Base-by-base conservation (phyloP, 2,797 vertebrate genomes). In the Clamator glandarius region DNA sequence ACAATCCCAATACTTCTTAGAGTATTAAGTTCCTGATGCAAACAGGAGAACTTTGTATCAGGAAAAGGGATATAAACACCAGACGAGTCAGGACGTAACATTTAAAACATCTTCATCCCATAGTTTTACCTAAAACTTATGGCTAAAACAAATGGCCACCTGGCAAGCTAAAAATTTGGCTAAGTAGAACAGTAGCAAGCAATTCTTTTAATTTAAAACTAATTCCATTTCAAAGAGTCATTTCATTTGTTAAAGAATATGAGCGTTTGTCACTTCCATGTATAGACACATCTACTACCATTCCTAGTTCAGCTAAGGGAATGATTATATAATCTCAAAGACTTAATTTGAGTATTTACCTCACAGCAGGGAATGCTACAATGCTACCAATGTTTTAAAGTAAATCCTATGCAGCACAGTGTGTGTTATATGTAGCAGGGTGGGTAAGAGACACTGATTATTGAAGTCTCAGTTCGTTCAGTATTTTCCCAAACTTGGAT, bases 21-120 rank as follows among this genome's bases (percentile, higher is more conserved):
- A 0, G 1, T 1, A 12, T 0, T 33, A 18, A 35, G 31, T 6
- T 54, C 29, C 46, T 28, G 8, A 62, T 8, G 10, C 11, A 55
- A 19, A 33, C 35, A 51, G 69, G 8, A 50, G 10, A 3, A 19
- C 12, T 24, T 50, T 29, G 42, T 44, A 17, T 24, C 50, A 36
- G 21, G 23, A 46, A 12, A 54, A 61, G 15, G 31, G 35, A 28
- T 12, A 54, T 3, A 9, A 74, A 42, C 48, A 62, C 9, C 50
- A 70, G 6, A 31, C 19, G 17, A n/a, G 5, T 20, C 41, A 36
- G 48, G 48, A 25, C 7, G 36, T 19, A 55, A 26, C 44, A 5
- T 16, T 18, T 3, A 4, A 17, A 54, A 20, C 2, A 4, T 9
- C 42, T 31, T 23, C 33, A 73, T 15, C 31, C 25, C 8, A 2